A percentile compares a stretch with the other conserved stretches of the same genome.
phyloP scores from a whole-genome alignment of 2,888 invertebrate genomes.

The Zonitis immaculata region DNA sequence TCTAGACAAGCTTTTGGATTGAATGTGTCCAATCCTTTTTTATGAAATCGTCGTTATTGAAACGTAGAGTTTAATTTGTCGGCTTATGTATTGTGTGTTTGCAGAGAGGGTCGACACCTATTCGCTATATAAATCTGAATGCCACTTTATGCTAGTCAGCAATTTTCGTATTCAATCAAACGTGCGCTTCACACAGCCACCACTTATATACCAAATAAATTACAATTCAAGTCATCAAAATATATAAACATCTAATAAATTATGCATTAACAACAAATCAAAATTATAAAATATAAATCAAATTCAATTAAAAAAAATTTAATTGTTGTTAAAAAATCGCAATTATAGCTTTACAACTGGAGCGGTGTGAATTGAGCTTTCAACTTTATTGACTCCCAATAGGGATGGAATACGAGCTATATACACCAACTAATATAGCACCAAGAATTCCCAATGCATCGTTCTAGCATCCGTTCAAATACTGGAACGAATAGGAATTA shows the following conservation, averaged over 20 bases:
- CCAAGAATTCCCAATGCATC: conserved; percentile 36
- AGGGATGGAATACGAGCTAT: conserved; percentile 35
- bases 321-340: no score
- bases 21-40: conserved; percentile 42
- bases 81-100: conserved; percentile 46
- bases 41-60: conserved; percentile 36
- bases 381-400: conserved; percentile 31
- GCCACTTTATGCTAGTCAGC: conserved; percentile 40
- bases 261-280: background rate
- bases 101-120: conserved; percentile 44
- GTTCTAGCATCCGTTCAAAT: conserved; percentile 32
- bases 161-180: conserved; percentile 38
- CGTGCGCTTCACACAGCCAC: conserved; percentile 32
- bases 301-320: conserved; percentile 3
- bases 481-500: conserved; percentile 47
- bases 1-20: conserved; percentile 30
- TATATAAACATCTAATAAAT: background rate
- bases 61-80: conserved; percentile 42
- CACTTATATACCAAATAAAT: no score
- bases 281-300: background rate
- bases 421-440: conserved; percentile 39
- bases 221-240: background rate
- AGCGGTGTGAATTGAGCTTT: conserved; percentile 30
- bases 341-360: no score
- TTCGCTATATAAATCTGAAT: no score